Percentiles rank a stretch among this genome's conserved stretches.
These are phyloP conservation scores for Vidua chalybeata DNA, from an alignment of 2,113 vertebrate genomes.

Conservation along the genomic window DNA sequence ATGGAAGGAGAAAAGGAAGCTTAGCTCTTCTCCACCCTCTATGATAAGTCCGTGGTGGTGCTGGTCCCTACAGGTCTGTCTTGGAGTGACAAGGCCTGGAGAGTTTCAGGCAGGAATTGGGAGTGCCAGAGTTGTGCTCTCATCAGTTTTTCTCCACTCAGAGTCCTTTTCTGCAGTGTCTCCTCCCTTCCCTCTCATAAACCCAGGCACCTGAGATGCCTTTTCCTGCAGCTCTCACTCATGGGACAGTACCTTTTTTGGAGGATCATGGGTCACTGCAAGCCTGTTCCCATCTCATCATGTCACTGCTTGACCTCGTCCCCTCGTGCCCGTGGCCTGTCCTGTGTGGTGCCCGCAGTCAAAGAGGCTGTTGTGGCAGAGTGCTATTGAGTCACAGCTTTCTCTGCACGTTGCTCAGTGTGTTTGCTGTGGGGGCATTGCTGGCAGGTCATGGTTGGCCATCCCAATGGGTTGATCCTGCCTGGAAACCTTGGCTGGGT, in stretches of 20 bases:
- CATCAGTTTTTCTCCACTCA: neutral
- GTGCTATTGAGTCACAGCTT: neutral
- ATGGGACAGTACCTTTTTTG: rapidly evolving
- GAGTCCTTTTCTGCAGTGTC: neutral
- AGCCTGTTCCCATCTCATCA: neutral
- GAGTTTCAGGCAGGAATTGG: neutral
- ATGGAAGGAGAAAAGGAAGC: neutral
- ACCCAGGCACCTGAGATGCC: rapidly evolving
- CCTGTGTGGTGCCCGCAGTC: rapidly evolving
- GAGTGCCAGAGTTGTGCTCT: neutral
- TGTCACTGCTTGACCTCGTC: rapidly evolving
- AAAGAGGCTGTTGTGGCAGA: neutral
- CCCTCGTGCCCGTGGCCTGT: rapidly evolving
- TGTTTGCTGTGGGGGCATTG: rapidly evolving
- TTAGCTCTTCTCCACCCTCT: neutral
- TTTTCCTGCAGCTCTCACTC: neutral
- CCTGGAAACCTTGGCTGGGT: neutral
- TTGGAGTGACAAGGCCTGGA: neutral
- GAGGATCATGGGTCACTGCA: neutral
- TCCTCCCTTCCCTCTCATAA: neutral
- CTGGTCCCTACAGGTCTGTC: neutral
- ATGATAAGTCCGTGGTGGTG: rapidly evolving
- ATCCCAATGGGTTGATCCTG: rapidly evolving
- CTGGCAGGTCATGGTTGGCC: neutral
- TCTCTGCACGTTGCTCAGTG: rapidly evolving